Conservation (phyloP, 2,888 invertebrate species). For the Eilema depressum region DNA sequence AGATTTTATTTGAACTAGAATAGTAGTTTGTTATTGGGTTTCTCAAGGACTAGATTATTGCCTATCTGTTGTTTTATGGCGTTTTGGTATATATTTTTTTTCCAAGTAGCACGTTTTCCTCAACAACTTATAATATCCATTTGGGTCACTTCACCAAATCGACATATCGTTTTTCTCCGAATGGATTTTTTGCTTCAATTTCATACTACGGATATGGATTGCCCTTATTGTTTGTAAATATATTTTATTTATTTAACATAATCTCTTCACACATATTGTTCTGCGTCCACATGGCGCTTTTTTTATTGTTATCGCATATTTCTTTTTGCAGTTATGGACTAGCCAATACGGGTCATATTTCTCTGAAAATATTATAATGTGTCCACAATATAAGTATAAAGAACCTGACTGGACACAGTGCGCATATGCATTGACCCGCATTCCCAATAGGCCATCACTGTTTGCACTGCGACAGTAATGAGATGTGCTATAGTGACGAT, state of each 20-base stretch:
- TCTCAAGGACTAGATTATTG: too few relatives aligned
- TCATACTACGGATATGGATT: slow-evolving; percentile 12
- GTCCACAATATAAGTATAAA: slow-evolving; percentile 34
- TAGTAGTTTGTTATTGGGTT: too few relatives aligned
- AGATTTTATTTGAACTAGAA: neutral
- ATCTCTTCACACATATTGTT: too few relatives aligned
- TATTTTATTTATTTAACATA: too few relatives aligned
- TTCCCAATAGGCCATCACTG: slow-evolving; percentile 78
- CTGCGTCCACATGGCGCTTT: too few relatives aligned
- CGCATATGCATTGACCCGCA: slow-evolving; percentile 79
- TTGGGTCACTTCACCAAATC: neutral
- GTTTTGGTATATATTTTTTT: neutral
- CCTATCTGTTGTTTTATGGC: neutral
- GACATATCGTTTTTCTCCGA: neutral
- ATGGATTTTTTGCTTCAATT: too few relatives aligned
- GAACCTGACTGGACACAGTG: slow-evolving; percentile 57
- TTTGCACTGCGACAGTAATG: slow-evolving; percentile 79
- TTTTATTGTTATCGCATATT: too few relatives aligned
- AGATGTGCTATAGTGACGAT: slow-evolving; percentile 68
- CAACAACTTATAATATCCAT: neutral
- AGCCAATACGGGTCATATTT: slow-evolving; percentile 18
- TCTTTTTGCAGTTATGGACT: neutral
- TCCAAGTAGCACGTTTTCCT: neutral
- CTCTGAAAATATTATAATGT: slow-evolving; percentile 15
- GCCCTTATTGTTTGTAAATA: slow-evolving; percentile 9